Evolutionary conservation across 1,140 invertebrate genomes (phyloP), one percentile per base, ranked within the genome.

Genomic region (Philotrypesis tridentata): DNA sequence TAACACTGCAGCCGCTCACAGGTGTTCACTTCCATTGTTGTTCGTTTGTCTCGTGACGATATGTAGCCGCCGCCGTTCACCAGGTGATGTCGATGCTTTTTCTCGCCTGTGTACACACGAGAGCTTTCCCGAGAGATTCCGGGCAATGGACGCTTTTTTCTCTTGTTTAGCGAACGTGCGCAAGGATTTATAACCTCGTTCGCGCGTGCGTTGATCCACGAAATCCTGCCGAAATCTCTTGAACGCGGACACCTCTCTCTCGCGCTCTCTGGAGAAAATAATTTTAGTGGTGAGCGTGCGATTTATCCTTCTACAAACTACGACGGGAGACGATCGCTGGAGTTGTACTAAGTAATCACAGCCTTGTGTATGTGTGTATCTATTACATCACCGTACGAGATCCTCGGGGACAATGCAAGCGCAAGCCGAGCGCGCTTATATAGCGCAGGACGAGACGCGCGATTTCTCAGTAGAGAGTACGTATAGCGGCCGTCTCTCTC

Each of bases 41-140:
- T 89, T 89, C 83, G 85, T 87, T 85, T 85, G 88, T 83, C 82
- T 81, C 84, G 79, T 43, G 79, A n/a, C n/a, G n/a, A n/a, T n/a
- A n/a, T n/a, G n/a, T n/a, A n/a, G n/a, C n/a, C n/a, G n/a, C n/a
- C 43, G 25, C 55, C 85, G 79, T 40, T 63, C 40, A 31, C 72
- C 72, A 65, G 12, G 55, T 11, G 23, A 25, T 65, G 8, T 25
- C 55, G 23, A 25, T 65, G 8, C 61, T 65, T 27, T 65, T 27
- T 27, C 25, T 6, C 25, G 8, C 60, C 1, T 61, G 27, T 12
- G 3, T 9, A 5, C 33, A 37, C 4, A 3, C 9, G 3, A 9
- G 23, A 65, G 61, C 61, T 65, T 65, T 65, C n/a, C 14, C 61
- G 23, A 25, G n/a, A n/a, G n/a, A n/a, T n/a, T n/a, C 27, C 33